Conservation (phyloP, 2,888 invertebrate genomes). For the Mystacides longicornis region DNA sequence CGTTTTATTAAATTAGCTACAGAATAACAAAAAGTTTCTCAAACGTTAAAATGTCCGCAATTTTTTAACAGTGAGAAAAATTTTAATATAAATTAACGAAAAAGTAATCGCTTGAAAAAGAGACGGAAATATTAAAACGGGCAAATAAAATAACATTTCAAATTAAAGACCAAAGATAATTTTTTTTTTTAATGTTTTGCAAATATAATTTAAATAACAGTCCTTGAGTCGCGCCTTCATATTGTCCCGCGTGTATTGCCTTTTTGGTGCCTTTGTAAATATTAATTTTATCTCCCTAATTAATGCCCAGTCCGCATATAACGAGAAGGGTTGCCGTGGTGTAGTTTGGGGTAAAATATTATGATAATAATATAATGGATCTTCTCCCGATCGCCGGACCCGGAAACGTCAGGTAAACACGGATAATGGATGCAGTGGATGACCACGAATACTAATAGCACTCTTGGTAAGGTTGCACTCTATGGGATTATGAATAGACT, state of each 20-base stretch:
- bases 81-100: too few species aligned
- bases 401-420: background rate
- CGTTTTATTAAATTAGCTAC: too few species aligned
- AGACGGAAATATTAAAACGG: too few species aligned
- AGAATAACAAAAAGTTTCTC: too few species aligned
- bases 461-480: too few species aligned
- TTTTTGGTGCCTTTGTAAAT: background rate
- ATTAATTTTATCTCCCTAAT: background rate
- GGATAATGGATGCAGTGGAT: background rate
- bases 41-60: too few species aligned
- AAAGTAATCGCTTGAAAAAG: too few species aligned
- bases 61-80: too few species aligned
- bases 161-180: too few species aligned
- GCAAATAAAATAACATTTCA: too few species aligned
- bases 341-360: background rate
- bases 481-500: too few species aligned
- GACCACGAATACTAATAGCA: constrained; percentile 1
- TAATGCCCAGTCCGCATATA: background rate
- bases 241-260: background rate
- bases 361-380: background rate
- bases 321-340: background rate
- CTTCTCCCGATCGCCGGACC: background rate
- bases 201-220: background rate
- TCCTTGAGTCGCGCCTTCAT: background rate
- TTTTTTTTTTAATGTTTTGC: background rate